Percentiles rank a stretch among this genome's conserved stretches.
phyloP scores from a whole-genome alignment of 1,140 invertebrate genomes.

The Heliconius hermathena region DNA sequence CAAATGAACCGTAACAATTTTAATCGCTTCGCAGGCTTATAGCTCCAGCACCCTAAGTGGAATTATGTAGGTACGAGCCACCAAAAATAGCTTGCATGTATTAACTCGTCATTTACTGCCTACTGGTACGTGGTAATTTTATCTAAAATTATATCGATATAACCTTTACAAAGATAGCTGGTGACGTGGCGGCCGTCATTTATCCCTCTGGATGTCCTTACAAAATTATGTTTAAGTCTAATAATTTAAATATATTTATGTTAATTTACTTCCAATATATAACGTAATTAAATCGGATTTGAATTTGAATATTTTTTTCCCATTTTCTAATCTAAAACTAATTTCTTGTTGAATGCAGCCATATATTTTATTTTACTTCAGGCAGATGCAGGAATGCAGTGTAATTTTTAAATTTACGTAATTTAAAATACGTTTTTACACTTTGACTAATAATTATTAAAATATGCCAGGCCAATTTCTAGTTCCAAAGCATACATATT shows the following conservation, averaged over 20 bases:
- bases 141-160: conserved; percentile 13
- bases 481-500: not conserved
- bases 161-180: conserved; percentile 26
- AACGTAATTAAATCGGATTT: too few relatives aligned
- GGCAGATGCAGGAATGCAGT: not conserved
- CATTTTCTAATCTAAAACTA: too few relatives aligned
- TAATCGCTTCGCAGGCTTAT: conserved; percentile 43
- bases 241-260: too few relatives aligned
- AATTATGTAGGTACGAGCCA: conserved; percentile 16
- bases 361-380: not conserved
- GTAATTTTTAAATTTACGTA: too few relatives aligned
- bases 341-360: too few relatives aligned
- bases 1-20: conserved; percentile 51
- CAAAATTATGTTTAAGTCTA: not conserved
- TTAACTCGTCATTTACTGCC: conserved; percentile 1
- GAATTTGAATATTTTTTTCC: too few relatives aligned
- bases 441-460: too few relatives aligned
- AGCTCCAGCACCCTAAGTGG: conserved; percentile 24
- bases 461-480: too few relatives aligned
- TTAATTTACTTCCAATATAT: too few relatives aligned
- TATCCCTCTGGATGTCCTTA: not conserved
- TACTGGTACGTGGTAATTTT: conserved; percentile 3
- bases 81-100: conserved; percentile 28
- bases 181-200: not conserved
- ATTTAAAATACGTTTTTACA: too few relatives aligned